These are phyloP conservation scores for Drosophila rufa DNA, from an alignment of 1,140 invertebrate genomes.

Conservation along the genomic window DNA sequence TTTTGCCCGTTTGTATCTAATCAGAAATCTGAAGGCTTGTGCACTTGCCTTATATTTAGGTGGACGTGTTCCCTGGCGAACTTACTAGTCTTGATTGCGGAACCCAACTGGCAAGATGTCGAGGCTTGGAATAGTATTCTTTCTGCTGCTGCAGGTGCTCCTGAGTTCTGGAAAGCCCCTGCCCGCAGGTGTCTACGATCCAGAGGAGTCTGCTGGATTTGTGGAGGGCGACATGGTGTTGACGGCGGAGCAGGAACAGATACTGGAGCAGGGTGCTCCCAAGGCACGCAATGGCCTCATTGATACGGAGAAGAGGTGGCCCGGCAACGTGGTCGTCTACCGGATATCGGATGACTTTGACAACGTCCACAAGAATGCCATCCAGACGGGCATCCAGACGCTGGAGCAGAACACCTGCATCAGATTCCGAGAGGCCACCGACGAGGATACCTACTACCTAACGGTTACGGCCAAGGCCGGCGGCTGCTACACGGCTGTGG, in stretches of 20 bases:
- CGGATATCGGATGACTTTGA: constrained; percentile 86
- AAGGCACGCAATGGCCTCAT: constrained; percentile 87
- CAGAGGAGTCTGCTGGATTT: constrained; percentile 64
- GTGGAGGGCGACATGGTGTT: constrained; percentile 86
- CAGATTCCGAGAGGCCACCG: constrained; percentile 56
- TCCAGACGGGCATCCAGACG: constrained; percentile 59
- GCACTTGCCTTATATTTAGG: constrained; percentile 23
- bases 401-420: constrained; percentile 64
- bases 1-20: constrained; percentile 47
- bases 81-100: constrained; percentile 39
- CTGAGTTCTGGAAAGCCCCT: constrained; percentile 28
- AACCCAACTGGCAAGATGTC: constrained; percentile 58
- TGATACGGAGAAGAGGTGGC: constrained; percentile 87
- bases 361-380: constrained; percentile 51
- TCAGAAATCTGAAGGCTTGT: constrained; percentile 1
- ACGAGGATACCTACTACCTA: constrained; percentile 62
- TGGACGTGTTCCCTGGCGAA: constrained; percentile 1
- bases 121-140: constrained; percentile 18
- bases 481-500: constrained; percentile 87
- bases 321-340: constrained; percentile 87
- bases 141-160: constrained; percentile 32
- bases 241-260: constrained; percentile 75
- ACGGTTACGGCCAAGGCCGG: constrained; percentile 52
- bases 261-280: constrained; percentile 30
- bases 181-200: constrained; percentile 40